These are phyloP conservation scores for Triops longicaudatus DNA, from an alignment of 1,140 invertebrate genomes.

Conservation along the genomic window DNA sequence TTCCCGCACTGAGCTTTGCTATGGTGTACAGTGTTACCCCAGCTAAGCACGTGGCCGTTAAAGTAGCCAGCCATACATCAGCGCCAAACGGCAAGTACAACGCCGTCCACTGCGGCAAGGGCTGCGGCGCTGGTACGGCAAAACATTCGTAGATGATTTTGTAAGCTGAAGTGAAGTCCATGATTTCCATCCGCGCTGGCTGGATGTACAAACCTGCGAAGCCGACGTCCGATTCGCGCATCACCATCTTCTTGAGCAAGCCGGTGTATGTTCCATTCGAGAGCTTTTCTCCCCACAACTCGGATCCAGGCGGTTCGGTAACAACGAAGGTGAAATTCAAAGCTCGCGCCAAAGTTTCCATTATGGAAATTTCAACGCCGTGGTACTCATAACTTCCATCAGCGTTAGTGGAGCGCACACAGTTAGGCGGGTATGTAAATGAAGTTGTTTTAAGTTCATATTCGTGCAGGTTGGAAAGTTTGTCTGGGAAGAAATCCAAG, in stretches of 20 bases:
- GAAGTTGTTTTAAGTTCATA: neutral
- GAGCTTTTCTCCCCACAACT: neutral
- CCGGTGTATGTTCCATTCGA: slow-evolving; percentile 15
- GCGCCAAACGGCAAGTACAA: slow-evolving; percentile 16
- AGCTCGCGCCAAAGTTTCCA: neutral
- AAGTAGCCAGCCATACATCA: slow-evolving; percentile 28
- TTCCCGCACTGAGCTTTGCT: slow-evolving; percentile 12
- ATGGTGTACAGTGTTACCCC: slow-evolving; percentile 17
- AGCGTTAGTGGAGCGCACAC: neutral
- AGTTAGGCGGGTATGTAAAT: neutral
- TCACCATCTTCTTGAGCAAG: slow-evolving; percentile 26
- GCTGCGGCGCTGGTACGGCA: neutral
- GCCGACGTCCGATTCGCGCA: neutral
- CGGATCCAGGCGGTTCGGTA: neutral
- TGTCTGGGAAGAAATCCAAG: neutral
- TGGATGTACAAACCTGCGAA: slow-evolving; percentile 10
- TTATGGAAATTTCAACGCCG: neutral
- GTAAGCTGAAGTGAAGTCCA: slow-evolving; percentile 5
- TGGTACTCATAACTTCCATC: neutral
- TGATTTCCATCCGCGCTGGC: neutral
- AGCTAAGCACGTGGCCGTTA: slow-evolving; percentile 19
- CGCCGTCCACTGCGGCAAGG: slow-evolving; percentile 18
- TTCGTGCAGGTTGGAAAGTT: neutral
- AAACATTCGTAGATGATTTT: slow-evolving; percentile 23
- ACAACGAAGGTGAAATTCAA: neutral